A percentile compares a stretch with the other conserved stretches of the same genome.
These are phyloP conservation scores for Chaetura pelagica DNA, from an alignment of 2,113 vertebrate genomes.

Conservation along the genomic window DNA sequence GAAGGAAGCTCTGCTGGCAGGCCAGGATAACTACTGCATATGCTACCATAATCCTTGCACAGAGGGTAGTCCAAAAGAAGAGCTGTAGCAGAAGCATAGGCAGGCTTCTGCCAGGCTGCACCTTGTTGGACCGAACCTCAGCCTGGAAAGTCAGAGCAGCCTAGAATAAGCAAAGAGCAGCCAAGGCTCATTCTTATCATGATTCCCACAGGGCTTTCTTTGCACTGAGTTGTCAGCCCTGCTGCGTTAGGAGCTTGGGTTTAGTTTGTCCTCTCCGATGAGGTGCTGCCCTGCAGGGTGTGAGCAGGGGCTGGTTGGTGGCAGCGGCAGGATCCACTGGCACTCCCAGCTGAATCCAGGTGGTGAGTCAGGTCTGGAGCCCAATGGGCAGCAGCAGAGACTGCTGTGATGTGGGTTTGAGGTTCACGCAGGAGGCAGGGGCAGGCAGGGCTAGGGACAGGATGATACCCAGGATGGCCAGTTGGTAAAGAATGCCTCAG, in stretches of 20 bases:
- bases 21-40: not conserved
- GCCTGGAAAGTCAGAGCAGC: not conserved
- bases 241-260: not conserved
- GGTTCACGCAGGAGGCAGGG: not conserved
- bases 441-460: not conserved
- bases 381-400: not conserved
- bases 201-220: not conserved
- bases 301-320: not conserved
- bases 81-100: not conserved
- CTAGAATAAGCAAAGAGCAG: not conserved
- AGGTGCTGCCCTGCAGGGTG: accelerated
- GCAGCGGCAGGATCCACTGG: not conserved
- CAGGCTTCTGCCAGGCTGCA: not conserved
- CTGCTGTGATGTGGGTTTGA: not conserved
- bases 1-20: not conserved
- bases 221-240: not conserved
- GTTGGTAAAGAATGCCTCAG: not conserved
- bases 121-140: accelerated
- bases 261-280: not conserved
- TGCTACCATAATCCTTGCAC: not conserved
- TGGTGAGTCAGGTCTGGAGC: not conserved
- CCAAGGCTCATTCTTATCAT: not conserved
- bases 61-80: not conserved
- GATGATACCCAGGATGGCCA: not conserved
- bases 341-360: not conserved